phyloP scores from a whole-genome alignment of 2,888 invertebrate genomes.

The Plusia festucae region DNA sequence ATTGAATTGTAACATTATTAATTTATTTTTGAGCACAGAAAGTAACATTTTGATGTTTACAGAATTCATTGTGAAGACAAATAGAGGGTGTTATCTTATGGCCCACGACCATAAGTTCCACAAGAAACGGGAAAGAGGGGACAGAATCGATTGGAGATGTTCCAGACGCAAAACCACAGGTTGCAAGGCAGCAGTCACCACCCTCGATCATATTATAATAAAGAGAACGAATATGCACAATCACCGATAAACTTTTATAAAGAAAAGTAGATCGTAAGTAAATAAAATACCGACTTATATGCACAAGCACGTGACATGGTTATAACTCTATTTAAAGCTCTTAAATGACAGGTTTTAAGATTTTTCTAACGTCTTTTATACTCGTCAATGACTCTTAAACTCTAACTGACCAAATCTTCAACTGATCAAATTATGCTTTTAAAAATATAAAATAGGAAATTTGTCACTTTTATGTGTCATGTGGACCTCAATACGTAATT shows the following conservation, averaged over 20 bases:
- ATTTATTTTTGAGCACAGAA: background rate
- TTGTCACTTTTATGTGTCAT: too few species aligned
- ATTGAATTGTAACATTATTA: background rate
- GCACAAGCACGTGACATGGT: too few species aligned
- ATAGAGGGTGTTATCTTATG: conserved; percentile 57
- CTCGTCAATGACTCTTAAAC: too few species aligned
- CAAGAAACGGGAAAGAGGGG: conserved; percentile 52
- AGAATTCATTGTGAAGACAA: conserved; percentile 46
- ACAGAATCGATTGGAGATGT: conserved; percentile 63
- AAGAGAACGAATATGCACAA: conserved; percentile 60
- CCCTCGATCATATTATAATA: conserved; percentile 59
- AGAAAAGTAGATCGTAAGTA: too few species aligned
- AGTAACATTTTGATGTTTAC: conserved; percentile 10
- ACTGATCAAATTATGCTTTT: too few species aligned
- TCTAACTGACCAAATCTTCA: too few species aligned
- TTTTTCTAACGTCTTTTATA: too few species aligned
- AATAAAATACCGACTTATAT: too few species aligned
- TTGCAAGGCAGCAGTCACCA: conserved; percentile 67
- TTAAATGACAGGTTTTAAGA: too few species aligned
- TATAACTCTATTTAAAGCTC: too few species aligned
- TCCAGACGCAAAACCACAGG: conserved; percentile 60
- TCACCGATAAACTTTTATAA: conserved; percentile 42
- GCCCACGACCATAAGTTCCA: conserved; percentile 62
- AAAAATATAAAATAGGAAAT: too few species aligned
- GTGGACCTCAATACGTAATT: too few species aligned